Evolutionary conservation across 2,888 invertebrate species (phyloP).

Genomic region (Dryadula phaetusa): DNA sequence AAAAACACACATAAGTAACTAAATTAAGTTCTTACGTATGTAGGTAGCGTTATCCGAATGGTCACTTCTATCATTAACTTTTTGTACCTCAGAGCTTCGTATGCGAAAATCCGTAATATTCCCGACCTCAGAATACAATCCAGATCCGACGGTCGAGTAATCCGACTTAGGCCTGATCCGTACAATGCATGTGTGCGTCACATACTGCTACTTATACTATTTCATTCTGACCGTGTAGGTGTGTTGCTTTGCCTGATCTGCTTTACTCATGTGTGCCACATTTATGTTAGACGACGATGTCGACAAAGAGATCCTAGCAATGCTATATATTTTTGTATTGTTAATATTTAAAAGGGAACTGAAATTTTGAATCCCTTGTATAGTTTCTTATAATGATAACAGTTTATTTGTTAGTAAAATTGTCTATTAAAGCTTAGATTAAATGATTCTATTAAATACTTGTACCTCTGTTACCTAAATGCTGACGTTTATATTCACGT

Average conservation of each 20-base stretch:
- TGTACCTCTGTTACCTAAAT: too few species aligned
- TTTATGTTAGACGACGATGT: constrained; percentile 30
- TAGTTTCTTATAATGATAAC: too few species aligned
- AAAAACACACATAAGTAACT: neutral
- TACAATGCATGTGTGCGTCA: constrained; percentile 54
- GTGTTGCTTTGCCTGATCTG: constrained; percentile 41
- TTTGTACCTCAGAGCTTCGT: constrained; percentile 35
- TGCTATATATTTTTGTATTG: neutral
- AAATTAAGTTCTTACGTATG: neutral
- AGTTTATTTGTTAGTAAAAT: too few species aligned
- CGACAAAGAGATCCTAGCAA: constrained; percentile 44
- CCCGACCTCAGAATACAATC: constrained; percentile 63
- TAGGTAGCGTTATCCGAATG: neutral
- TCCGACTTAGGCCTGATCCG: constrained; percentile 79
- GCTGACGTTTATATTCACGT: too few species aligned
- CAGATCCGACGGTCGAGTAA: constrained; percentile 76
- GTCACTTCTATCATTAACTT: constrained; percentile 22
- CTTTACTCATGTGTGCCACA: constrained; percentile 29
- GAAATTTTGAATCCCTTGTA: too few species aligned
- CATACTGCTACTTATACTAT: constrained; percentile 40
- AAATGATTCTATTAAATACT: too few species aligned
- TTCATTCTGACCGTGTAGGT: constrained; percentile 51
- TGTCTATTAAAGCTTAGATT: too few species aligned
- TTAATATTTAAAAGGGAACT: neutral
- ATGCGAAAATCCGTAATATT: constrained; percentile 66